Base-by-base conservation (phyloP, 1,140 invertebrate genomes). In the Cydia fagiglandana region DNA sequence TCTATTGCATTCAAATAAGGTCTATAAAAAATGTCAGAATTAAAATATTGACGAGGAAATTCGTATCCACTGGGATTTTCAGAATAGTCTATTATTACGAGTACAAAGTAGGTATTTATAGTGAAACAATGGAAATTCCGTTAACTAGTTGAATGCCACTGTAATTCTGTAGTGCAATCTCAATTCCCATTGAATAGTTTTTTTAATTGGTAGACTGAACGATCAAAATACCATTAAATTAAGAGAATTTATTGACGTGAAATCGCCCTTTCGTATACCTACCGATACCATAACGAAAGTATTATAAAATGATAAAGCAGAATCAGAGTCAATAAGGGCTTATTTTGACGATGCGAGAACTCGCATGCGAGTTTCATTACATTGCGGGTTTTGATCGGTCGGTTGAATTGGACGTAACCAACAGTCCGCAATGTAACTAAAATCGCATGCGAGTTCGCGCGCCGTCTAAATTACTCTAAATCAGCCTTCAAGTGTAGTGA, bases 71-170 rank as follows among this genome's bases (percentile, higher is more conserved):
- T 70, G 66, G 66, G 66, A 34, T 17, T 28, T 34, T 68, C 64
- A 68, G 30, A 6, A 34, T n/a, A 70, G 28, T 24, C 17, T 70
- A 68, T 68, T 34, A 41, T 15, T 34, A 34, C 45, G 45, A 47
- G 45, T 47, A 41, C 30, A 68, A 70, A 41, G 13, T 70, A 70
- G 28, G 56, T 61, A 61, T 61, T 24, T 20, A 10, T 12, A 61
- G 20, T 24, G 20, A 24, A 24, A 61, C 56, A 61, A 61, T 61
- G 20, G 20, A 24, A 61, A 61, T 61, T 20, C 20, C 53, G n/a
- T 56, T 56, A 56, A 56, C 53, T 6, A 56, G 53, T 56, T 56
- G 53, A 56, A 56, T 56, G 53, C 53, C n/a, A 56, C 6, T 56
- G 7, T 56, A 56, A 56, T 56, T 56, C n/a, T 47, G 12, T 56